Conservation (phyloP, 2,113 vertebrate genomes). For the Sceloporus tristichus region DNA sequence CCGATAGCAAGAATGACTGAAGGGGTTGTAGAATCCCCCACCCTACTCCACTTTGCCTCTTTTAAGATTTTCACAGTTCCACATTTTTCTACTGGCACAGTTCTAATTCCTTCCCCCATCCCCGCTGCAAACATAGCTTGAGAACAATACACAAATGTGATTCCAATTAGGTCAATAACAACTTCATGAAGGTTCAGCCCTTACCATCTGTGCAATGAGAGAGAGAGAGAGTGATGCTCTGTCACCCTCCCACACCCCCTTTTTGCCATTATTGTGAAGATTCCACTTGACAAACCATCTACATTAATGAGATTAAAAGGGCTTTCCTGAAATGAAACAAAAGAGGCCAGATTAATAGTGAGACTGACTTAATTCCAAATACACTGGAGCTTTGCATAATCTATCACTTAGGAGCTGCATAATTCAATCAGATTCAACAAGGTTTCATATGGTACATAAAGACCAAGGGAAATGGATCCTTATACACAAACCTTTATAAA, state of each 20-base stretch:
- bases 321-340: slow-evolving; percentile 52
- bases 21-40: slow-evolving; percentile 62
- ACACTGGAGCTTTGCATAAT: slow-evolving; percentile 47
- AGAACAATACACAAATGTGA: slow-evolving; percentile 67
- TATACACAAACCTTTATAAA: slow-evolving; percentile 14
- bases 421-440: slow-evolving; percentile 63
- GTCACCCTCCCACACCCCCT: background rate
- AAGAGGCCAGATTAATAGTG: slow-evolving; percentile 58
- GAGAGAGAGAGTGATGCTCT: slow-evolving; percentile 11
- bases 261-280: slow-evolving; percentile 51
- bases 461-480: slow-evolving; percentile 36
- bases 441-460: slow-evolving; percentile 46
- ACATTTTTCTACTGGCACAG: slow-evolving; percentile 44
- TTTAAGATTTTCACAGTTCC: slow-evolving; percentile 50
- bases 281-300: slow-evolving; percentile 50
- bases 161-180: slow-evolving; percentile 72
- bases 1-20: slow-evolving; percentile 33
- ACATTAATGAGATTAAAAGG: slow-evolving; percentile 36
- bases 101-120: slow-evolving; percentile 10
- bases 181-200: slow-evolving; percentile 68
- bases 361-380: slow-evolving; percentile 56
- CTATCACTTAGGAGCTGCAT: slow-evolving; percentile 66
- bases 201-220: slow-evolving; percentile 70
- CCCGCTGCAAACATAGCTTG: background rate
- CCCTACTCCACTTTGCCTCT: slow-evolving; percentile 22